Evolutionary conservation across 35 echinoderm and acorn worm genomes (phyloP), one percentile per base, ranked within the genome.

Genomic region (Ophiothrix spiculata): DNA sequence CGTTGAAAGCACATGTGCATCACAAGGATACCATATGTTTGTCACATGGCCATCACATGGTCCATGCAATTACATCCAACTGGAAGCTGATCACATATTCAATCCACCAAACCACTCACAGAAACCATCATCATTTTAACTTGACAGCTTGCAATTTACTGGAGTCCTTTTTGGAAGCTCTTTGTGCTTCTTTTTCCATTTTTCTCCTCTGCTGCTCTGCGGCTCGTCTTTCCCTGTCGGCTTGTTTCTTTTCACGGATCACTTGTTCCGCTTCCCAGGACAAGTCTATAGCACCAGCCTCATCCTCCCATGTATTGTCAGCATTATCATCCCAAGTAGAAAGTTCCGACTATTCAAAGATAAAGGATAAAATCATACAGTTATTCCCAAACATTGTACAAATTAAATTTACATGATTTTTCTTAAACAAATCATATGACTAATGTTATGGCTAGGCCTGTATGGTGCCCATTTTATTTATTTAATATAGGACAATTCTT

Each of bases 41-140:
- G n/a, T n/a, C n/a, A n/a, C n/a, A n/a, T n/a, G n/a, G n/a, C n/a
- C n/a, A n/a, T n/a, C n/a, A n/a, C n/a, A n/a, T n/a, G n/a, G n/a
- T n/a, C n/a, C n/a, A n/a, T n/a, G n/a, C n/a, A n/a, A n/a, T n/a
- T n/a, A n/a, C n/a, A n/a, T n/a, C n/a, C n/a, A n/a, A n/a, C n/a
- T n/a, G n/a, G n/a, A n/a, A n/a, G n/a, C n/a, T n/a, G n/a, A n/a
- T n/a, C n/a, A n/a, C n/a, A n/a, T n/a, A n/a, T n/a, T n/a, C n/a
- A n/a, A n/a, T n/a, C n/a, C n/a, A n/a, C n/a, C n/a, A n/a, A n/a
- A n/a, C n/a, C n/a, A n/a, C n/a, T n/a, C n/a, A n/a, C n/a, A n/a
- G n/a, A n/a, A n/a, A n/a, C 79, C 21, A 17, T 46, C 37, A 82
- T 91, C 89, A 91, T 85, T 91, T 91, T 91, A 91, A 86, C 49